phyloP scores from a whole-genome alignment of 2,113 vertebrate species.

The Podarcis cretensis region DNA sequence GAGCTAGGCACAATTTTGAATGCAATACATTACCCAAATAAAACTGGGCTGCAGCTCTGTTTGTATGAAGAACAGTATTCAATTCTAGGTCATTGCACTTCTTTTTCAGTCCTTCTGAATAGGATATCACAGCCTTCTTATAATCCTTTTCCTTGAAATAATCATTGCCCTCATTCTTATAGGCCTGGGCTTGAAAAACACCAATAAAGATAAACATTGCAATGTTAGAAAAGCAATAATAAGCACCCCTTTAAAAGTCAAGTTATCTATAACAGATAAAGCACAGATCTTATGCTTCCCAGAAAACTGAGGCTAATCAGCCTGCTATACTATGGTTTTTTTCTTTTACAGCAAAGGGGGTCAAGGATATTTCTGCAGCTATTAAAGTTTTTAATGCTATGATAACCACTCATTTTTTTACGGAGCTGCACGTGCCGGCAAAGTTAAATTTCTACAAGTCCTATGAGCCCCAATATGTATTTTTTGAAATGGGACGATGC shows the following conservation, averaged over 20 bases:
- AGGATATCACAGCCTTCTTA: slow-evolving; percentile 81
- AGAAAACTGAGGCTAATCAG: not conserved
- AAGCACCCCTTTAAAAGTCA: not conserved
- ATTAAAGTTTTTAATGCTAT: no score
- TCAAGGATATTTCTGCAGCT: no score
- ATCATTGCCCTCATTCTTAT: slow-evolving; percentile 91
- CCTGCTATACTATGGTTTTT: no score
- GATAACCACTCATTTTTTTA: no score
- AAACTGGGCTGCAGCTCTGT: slow-evolving; percentile 91
- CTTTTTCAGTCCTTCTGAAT: slow-evolving; percentile 86
- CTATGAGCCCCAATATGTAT: no score
- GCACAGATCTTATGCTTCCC: not conserved
- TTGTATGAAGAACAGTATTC: slow-evolving; percentile 83
- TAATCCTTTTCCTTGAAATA: slow-evolving; percentile 94
- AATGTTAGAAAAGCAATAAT: not conserved
- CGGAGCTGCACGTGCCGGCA: no score
- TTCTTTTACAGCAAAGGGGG: no score
- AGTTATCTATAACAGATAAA: not conserved
- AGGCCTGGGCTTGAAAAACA: slow-evolving; percentile 74
- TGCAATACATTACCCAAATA: slow-evolving; percentile 77
- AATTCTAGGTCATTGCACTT: slow-evolving; percentile 80
- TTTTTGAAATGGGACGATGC: no score
- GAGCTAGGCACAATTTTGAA: not conserved
- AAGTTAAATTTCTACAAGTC: no score
- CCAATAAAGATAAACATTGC: not conserved